Evolutionary conservation across 2,888 invertebrate genomes (phyloP).

Genomic region (Diarsia rubi): DNA sequence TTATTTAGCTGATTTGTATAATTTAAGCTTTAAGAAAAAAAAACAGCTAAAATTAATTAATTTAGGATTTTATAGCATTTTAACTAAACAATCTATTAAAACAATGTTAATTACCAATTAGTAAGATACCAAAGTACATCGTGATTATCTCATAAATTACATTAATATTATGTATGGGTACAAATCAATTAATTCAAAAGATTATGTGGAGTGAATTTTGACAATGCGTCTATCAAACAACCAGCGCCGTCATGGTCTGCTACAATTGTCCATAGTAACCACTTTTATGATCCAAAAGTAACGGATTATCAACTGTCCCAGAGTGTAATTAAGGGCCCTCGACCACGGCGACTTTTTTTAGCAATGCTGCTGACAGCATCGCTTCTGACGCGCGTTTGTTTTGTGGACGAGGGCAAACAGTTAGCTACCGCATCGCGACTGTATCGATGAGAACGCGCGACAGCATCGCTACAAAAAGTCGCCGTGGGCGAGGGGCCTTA

Average conservation of each 20-base stretch:
- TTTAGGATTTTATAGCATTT: background rate
- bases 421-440: no score
- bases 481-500: no score
- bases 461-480: no score
- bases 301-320: background rate
- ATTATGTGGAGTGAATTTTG: background rate
- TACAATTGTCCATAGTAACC: background rate
- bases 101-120: background rate
- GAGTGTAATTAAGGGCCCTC: no score
- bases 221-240: background rate
- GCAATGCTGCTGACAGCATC: no score
- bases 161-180: background rate
- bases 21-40: background rate
- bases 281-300: background rate
- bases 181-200: background rate
- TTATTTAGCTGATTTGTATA: background rate
- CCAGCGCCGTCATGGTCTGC: background rate
- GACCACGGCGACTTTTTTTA: no score
- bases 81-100: background rate
- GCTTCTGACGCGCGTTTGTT: background rate
- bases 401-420: no score
- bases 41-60: background rate
- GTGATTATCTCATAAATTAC: constrained; percentile 8
- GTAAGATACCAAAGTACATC: constrained; percentile 5
- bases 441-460: no score